Base-by-base conservation (phyloP, 2,888 invertebrate species). In the Parapristionchus giblindavisi region DNA sequence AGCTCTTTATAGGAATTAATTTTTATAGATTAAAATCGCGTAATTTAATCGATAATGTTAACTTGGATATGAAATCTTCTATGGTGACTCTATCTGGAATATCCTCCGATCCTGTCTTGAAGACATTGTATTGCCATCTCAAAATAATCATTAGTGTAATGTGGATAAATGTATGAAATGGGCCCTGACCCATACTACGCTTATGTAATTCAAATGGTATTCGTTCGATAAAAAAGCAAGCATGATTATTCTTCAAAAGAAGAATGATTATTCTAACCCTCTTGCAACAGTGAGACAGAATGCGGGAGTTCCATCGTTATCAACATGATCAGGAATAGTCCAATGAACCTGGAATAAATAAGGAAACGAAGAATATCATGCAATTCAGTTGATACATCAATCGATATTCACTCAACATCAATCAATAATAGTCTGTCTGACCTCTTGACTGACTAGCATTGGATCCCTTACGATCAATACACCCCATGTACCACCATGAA, bases 401-500 rank as follows among this genome's bases (percentile, higher is more conserved):
- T 29, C 48, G 24, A 48, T 2, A n/a, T 34, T 51, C n/a, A 51
- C 43, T 21, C 24, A 72, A 32, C 32, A 32, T 27, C 11, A 29
- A 58, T 11, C 2, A 11, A 2, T 2, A 24, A 11, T 3, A 58
- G 2, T 24, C 11, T 29, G 2, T 17, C 14, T 36, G 5, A 82
- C 83, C 82, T 77, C 56, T 51, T 82, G 82, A 6, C 85, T 85
- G 21, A 87, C 84, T 6, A 87, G 72, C 4, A 78, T 78, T 0
- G 85, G 79, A 70, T 86, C 80, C 32, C 83, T 75, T 21, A 87
- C 80, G n/a, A 87, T 84, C 36, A 87, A 75, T 24, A 87, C 87
- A 43, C 87, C 87, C 87, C 87, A 87, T 32, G 83, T 84, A 24
- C 87, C 87, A n/a, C 87, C 87, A 66, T 85, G 86, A 63, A 87